Evolutionary conservation across 2,797 vertebrate genomes (phyloP).

Genomic region (Galagoides demidoff): DNA sequence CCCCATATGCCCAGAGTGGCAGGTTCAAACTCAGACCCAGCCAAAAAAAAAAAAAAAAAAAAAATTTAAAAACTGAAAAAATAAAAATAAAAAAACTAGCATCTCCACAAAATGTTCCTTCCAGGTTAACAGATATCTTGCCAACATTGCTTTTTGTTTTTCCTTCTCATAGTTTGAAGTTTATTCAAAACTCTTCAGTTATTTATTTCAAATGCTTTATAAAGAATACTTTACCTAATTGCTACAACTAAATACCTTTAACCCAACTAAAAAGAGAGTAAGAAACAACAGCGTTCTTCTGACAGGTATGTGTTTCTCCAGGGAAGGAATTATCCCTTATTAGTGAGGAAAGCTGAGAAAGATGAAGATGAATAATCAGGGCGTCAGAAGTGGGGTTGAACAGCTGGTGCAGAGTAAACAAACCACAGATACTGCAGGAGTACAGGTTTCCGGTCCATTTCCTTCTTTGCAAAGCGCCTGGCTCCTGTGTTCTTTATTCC

Average conservation of each 20-base stretch:
- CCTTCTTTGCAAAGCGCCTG: slow-evolving; percentile 50
- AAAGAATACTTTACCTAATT: slow-evolving; percentile 31
- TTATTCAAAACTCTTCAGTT: not conserved
- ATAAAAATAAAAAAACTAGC: not conserved
- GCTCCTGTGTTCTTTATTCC: slow-evolving; percentile 65
- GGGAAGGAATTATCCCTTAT: not conserved
- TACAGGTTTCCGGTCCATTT: slow-evolving; percentile 66
- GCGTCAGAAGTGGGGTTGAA: not conserved
- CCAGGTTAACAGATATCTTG: not conserved
- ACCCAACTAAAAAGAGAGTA: not conserved
- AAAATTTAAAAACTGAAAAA: too few relatives aligned
- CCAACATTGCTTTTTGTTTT: slow-evolving; percentile 8
- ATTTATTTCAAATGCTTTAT: not conserved
- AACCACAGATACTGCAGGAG: slow-evolving; percentile 43
- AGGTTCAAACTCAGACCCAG: too few relatives aligned
- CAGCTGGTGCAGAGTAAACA: slow-evolving; percentile 65
- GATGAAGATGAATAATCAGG: slow-evolving; percentile 51
- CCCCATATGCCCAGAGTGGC: too few relatives aligned
- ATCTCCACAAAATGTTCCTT: not conserved
- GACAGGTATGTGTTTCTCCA: not conserved
- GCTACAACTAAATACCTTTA: not conserved
- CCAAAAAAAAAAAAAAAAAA: too few relatives aligned
- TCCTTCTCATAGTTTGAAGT: slow-evolving; percentile 22
- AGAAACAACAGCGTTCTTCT: not conserved
- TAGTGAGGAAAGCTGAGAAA: slow-evolving; percentile 6